Conservation (phyloP, 37 sponge, comb jelly and placozoan species). For the Axinella damicornis region DNA sequence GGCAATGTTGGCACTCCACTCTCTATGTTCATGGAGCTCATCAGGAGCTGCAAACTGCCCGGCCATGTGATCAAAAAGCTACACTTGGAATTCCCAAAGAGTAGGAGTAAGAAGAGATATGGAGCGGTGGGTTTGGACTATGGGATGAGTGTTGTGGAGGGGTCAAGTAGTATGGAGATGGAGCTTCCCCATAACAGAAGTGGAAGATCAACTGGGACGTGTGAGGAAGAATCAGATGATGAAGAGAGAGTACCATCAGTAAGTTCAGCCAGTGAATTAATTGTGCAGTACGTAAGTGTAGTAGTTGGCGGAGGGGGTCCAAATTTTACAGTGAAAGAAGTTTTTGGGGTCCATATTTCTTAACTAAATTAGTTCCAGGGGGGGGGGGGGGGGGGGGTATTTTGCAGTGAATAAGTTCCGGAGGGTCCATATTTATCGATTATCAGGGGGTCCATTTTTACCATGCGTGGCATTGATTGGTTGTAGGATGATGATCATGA, state of each 20-base stretch:
- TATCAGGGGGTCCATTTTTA: no score
- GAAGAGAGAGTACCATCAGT: slow-evolving; percentile 33
- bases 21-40: slow-evolving; percentile 65
- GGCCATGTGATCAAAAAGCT: slow-evolving; percentile 86
- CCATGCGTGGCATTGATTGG: no score
- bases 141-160: slow-evolving; percentile 3
- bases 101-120: slow-evolving; percentile 60
- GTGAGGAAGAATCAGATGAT: not conserved
- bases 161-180: not conserved
- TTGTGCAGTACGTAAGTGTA: no score
- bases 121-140: slow-evolving; percentile 85
- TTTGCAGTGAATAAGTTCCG: no score
- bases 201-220: not conserved
- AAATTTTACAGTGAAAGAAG: no score
- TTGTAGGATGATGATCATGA: slow-evolving; percentile 83
- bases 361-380: no score
- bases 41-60: slow-evolving; percentile 80
- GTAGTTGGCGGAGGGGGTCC: no score
- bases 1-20: slow-evolving; percentile 94
- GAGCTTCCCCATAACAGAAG: not conserved
- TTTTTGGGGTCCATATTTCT: no score
- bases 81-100: slow-evolving; percentile 80
- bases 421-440: no score
- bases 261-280: not conserved
- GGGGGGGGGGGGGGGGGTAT: no score